Evolutionary conservation across 2,113 vertebrate species (phyloP).

Genomic region (Tamias sibiricus): DNA sequence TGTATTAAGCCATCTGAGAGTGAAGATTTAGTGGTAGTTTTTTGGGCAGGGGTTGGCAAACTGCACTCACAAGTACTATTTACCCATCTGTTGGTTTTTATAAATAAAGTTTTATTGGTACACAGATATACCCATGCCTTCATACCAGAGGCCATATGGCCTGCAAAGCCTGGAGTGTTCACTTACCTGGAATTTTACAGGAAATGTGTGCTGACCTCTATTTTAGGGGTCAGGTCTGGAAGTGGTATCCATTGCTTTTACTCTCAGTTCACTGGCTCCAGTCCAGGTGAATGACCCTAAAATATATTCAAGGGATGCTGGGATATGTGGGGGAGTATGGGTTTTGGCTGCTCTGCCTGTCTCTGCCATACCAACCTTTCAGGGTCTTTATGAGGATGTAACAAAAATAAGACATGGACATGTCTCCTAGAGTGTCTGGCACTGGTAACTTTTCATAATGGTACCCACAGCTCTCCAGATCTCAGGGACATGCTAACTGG

Average conservation of each 20-base stretch:
- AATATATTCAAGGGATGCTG: neutral
- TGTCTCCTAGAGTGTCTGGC: neutral
- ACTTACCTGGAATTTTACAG: neutral
- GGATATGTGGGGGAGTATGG: neutral
- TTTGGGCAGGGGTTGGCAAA: neutral
- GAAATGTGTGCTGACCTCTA: neutral
- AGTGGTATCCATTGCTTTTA: neutral
- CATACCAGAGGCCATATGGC: neutral
- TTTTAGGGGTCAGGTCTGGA: neutral
- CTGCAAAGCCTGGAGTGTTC: neutral
- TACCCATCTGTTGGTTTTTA: neutral
- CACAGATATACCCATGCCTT: neutral
- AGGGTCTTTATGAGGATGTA: neutral
- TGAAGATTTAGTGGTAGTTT: neutral
- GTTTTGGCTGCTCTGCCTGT: neutral
- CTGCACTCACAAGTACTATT: neutral
- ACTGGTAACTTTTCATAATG: neutral
- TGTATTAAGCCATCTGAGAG: neutral
- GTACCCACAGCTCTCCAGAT: neutral
- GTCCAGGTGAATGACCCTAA: neutral
- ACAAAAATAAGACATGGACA: neutral
- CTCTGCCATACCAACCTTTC: neutral
- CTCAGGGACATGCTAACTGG: neutral
- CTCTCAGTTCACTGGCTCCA: neutral
- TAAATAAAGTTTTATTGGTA: conserved; percentile 42